phyloP scores from a whole-genome alignment of 2,113 vertebrate species.

The Vanacampus margaritifer region DNA sequence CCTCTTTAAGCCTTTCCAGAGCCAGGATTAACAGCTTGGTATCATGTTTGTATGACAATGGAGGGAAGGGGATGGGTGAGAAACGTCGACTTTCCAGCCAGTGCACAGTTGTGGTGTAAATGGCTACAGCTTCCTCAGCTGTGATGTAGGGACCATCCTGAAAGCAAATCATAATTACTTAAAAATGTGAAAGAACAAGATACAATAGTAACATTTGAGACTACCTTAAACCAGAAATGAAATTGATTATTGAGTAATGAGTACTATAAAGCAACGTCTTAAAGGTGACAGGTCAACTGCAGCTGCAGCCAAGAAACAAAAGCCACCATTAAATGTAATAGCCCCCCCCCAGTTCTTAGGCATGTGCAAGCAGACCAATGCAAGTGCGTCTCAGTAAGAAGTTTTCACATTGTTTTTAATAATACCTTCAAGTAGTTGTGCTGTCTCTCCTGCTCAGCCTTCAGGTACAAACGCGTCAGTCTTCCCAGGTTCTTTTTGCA shows the following conservation, averaged over 20 bases:
- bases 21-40: constrained; percentile 97
- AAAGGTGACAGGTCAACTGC: constrained; percentile 31
- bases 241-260: neutral
- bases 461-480: constrained; percentile 92
- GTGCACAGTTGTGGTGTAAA: constrained; percentile 98
- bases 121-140: constrained; percentile 97
- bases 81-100: constrained; percentile 98
- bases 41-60: constrained; percentile 95
- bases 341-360: constrained; percentile 62
- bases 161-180: constrained; percentile 10
- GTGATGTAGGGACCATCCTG: constrained; percentile 99
- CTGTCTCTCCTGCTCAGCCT: constrained; percentile 97
- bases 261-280: constrained; percentile 19
- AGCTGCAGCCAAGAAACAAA: constrained; percentile 36
- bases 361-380: constrained; percentile 56
- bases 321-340: constrained; percentile 46
- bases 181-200: neutral
- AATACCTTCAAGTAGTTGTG: constrained; percentile 98
- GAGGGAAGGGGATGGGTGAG: constrained; percentile 96
- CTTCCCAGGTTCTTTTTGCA: constrained; percentile 98
- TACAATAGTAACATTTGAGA: neutral
- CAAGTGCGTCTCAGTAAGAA: constrained; percentile 60
- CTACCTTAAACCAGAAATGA: neutral
- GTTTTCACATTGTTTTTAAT: neutral
- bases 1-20: constrained; percentile 95